Base-by-base conservation (phyloP, 2,113 vertebrate species). In the Rhinoptilus africanus region DNA sequence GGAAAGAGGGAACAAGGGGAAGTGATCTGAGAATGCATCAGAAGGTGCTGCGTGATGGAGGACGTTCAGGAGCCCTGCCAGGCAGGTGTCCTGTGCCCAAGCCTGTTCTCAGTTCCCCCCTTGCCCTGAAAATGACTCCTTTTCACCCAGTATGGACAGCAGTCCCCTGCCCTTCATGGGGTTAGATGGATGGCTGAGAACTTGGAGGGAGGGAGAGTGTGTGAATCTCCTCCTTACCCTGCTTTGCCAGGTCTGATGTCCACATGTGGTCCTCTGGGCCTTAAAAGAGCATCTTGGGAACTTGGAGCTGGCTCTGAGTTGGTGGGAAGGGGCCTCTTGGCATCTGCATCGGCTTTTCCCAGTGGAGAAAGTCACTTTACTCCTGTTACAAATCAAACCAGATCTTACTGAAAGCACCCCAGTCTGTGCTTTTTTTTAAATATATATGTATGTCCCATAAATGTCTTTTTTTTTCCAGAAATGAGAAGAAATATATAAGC, bases 401-500 rank as follows among this genome's bases (percentile, higher is more conserved):
- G 22, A 35, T 79, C 17, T 59, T 71, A 60, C 14, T 6, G 22
- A 66, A 80, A 23, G 20, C 26, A 47, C 39, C 13, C 28, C 12
- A 57, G 8, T 30, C 24, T 82, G 10, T 67, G 32, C 32, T 32
- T 30, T 71, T 48, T 83, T 60, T 69, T n/a, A n/a, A n/a, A n/a
- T n/a, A n/a, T n/a, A n/a, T n/a, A 74, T 87, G 4, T 27, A 50
- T 71, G 20, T 68, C 16, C 23, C 43, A 2, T 67, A 88, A 77
- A 92, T 28, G 2, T 94, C 35, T 89, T 47, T 63, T 80, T 59
- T 9, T 30, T 14, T 2, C 39, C 96, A 99, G 99, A 96, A 97
- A 85, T 57, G 98, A 99, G 80, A 97, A 98, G 64, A 98, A 98
- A 64, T 99, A 99, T 4, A 97, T 98, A 97, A 99, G 98, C 97